Evolutionary conservation across 2,888 invertebrate species (phyloP), one percentile per base, ranked within the genome.

Genomic region (Flexamia atlantica): DNA sequence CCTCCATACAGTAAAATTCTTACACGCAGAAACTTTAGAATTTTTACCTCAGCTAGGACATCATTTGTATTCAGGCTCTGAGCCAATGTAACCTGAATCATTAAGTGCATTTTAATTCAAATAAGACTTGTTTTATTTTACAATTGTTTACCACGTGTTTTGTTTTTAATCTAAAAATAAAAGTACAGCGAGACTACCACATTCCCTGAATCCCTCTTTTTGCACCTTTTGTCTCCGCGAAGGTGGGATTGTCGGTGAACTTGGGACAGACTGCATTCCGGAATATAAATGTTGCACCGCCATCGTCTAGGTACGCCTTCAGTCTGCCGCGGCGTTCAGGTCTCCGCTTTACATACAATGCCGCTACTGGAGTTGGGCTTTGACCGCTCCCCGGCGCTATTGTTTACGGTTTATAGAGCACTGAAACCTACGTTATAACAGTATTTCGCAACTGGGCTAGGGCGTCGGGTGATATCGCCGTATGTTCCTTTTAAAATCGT

Each of bases 221-320:
- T 57, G 5, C 20, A 4, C 23, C 3, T 57, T 57, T 57, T 20
- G 57, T 4, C 57, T 57, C 3, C 57, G 12, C n/a, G n/a, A n/a
- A n/a, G 4, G 50, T 7, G 5, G 50, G 50, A 50, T 12, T 57
- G 57, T 57, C 23, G 20, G 57, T 57, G 57, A 23, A 20, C 57
- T 57, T 20, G 23, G 57, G 57, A 57, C 57, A 23, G 23, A 57
- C 57, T 2, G 57, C 57, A 57, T 57, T 57, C 57, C 57, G 17
- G 57, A 57, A 57, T 57, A 57, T 57, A 57, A 57, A 57, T 23
- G 57, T 20, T 50, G 50, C 50, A 57, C 23, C 57, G 57, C 20
- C 57, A 23, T 57, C 23, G 12, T 12, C 57, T 57, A 23, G 57
- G 4, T 23, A 17, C 57, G 57, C 20, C 57, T 57, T 57, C 57